These are phyloP conservation scores for Balearica regulorum DNA, from an alignment of 2,797 vertebrate species.

Conservation along the genomic window DNA sequence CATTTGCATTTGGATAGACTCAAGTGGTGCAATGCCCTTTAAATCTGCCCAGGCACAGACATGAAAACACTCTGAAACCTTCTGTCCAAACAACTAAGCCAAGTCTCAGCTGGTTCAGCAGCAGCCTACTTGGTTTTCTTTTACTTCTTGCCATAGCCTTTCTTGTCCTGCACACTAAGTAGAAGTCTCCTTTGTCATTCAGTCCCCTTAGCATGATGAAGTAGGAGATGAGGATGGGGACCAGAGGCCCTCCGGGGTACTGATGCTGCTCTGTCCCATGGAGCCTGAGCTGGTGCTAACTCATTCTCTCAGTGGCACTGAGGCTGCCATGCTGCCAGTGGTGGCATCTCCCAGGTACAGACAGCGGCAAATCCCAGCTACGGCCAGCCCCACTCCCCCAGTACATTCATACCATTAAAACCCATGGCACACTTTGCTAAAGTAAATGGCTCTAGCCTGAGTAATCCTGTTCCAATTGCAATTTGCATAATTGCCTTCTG, in stretches of 20 bases:
- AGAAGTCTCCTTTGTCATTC: neutral
- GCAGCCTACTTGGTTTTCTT: neutral
- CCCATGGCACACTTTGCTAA: neutral
- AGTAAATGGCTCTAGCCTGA: slow-evolving; percentile 28
- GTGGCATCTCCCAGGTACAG: neutral
- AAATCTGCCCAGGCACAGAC: neutral
- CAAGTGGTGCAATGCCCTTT: neutral
- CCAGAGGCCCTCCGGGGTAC: neutral
- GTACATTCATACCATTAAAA: slow-evolving; percentile 30
- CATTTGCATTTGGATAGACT: neutral
- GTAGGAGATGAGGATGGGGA: neutral
- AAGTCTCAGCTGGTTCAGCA: neutral
- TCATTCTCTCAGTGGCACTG: neutral
- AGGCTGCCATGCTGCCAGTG: neutral
- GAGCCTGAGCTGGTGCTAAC: neutral
- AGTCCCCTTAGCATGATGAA: neutral
- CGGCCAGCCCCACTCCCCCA: neutral
- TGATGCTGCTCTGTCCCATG: neutral
- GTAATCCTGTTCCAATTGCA: slow-evolving; percentile 47
- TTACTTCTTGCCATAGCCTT: neutral
- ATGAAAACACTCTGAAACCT: neutral
- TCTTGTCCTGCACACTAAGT: neutral
- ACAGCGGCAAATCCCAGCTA: slow-evolving; percentile 17
- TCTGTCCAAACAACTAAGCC: neutral
- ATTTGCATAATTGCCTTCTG: slow-evolving; percentile 65